Base-by-base conservation (phyloP, 2,113 vertebrate genomes). In the Scatophagus argus region DNA sequence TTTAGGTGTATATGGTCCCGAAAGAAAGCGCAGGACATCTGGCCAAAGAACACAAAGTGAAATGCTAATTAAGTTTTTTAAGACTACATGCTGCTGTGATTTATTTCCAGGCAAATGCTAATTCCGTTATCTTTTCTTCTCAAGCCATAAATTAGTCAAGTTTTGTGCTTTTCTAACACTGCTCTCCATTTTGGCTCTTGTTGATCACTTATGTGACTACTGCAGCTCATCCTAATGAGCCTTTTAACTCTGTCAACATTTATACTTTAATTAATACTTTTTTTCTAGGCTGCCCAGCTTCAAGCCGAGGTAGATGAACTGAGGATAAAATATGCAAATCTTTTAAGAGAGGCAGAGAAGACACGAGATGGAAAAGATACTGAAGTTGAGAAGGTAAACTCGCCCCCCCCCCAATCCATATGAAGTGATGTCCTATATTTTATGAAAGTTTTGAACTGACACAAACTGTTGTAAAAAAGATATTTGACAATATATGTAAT, bases 261-360 rank as follows among this genome's bases (percentile, higher is more conserved):
- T 34, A 41, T 44, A 39, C 52, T 36, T n/a, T n/a, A n/a, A n/a
- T n/a, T n/a, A n/a, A n/a, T n/a, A n/a, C n/a, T n/a, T n/a, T n/a
- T 36, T 44, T 56, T 84, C 84, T 65, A 98, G 96, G 90, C 94
- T 70, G 89, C 90, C 68, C 93, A 95, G 68, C 89, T 95, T 70
- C 93, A 96, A 84, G 92, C 77, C 59, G 92, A 94, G 87, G 79
- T 95, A 1, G 88, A 92, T 69, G 88, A 92, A 38, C 32, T 96
- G 46, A 95, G 91, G 92, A 87, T 66, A 19, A 94, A 76, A 87
- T 94, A 90, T 78, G 77, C 92, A 90, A 89, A 47, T 32, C 47
- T 94, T 43, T 73, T 95, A 76, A 87, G 63, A 77, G 94, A 96
- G 82, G 94, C 87, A 0, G 84, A 92, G 65, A 84, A 62, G 64